Conservation (phyloP, 2,888 invertebrate genomes). For the Bombyx huttoni region DNA sequence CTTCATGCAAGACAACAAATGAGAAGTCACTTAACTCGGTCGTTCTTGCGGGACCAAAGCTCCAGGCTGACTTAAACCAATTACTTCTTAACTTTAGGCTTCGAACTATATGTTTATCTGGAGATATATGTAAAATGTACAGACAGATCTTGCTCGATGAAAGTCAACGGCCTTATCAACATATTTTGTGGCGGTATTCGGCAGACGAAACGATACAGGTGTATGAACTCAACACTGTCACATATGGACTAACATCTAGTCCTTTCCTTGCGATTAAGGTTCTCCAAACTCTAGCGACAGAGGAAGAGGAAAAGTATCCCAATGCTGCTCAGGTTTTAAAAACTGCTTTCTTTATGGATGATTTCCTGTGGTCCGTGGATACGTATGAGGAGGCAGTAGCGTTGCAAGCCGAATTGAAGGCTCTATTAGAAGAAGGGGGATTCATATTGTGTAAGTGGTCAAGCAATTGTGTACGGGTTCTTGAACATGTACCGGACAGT, state of each 20-base stretch:
- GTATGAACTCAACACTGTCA: slow-evolving; percentile 9
- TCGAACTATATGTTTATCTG: slow-evolving; percentile 5
- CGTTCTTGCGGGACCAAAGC: slow-evolving; percentile 5
- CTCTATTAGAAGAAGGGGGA: background rate
- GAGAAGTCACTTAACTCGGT: slow-evolving; percentile 4
- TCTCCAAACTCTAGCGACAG: slow-evolving; percentile 8
- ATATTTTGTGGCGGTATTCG: slow-evolving; percentile 9
- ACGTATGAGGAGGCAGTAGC: background rate
- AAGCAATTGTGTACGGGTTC: background rate
- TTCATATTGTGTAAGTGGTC: slow-evolving; percentile 1
- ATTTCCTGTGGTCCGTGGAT: slow-evolving; percentile 1
- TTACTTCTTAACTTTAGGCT: slow-evolving; percentile 5
- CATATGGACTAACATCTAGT: slow-evolving; percentile 3
- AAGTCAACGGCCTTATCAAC: background rate
- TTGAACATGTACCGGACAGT: background rate
- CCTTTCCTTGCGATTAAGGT: slow-evolving; percentile 11
- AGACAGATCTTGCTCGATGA: slow-evolving; percentile 3
- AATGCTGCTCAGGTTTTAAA: slow-evolving; percentile 2
- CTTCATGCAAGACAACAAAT: slow-evolving; percentile 1
- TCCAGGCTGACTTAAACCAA: slow-evolving; percentile 2
- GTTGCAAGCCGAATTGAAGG: background rate
- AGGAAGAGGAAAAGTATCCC: slow-evolving; percentile 6
- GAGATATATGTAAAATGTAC: slow-evolving; percentile 13
- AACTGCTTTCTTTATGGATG: slow-evolving; percentile 4
- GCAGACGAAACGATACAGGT: slow-evolving; percentile 6